Base-by-base conservation (phyloP, 2,888 invertebrate genomes). In the Machimus rusticus region DNA sequence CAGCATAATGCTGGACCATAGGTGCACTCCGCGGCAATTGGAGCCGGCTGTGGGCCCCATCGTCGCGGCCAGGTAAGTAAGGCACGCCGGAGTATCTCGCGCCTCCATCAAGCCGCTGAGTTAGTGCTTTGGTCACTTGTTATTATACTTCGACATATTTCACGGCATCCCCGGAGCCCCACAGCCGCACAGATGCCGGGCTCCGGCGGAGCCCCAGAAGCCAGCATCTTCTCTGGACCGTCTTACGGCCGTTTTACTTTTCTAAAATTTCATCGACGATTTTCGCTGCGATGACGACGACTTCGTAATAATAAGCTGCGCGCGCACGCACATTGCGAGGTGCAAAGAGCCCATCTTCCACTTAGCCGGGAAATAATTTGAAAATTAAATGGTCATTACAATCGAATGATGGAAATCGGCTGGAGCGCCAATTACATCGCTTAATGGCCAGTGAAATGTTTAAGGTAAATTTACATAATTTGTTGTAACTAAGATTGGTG, bases 401-500 rank as follows among this genome's bases (percentile, higher is more conserved):
- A 85, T 85, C 74, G 85, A 85, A 46, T 74, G 46, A 74, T 85
- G 74, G 46, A 85, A 85, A 74, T 84, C 74, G 46, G 43, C 16
- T 74, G 14, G 23, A 23, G 43, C 43, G 74, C 74, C 74, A 85
- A 85, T 85, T 85, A 85, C 85, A 28, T 31, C 74, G 57, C 34
- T 74, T 85, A 85, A 85, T 85, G 85, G 85, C 43, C 85, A 74
- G 74, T 85, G 46, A 85, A 85, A 85, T 85, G 85, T 74, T 85
- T 85, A 46, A 85, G 31, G 74, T 85, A 19, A 85, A 85, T 85
- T 85, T 85, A 85, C 85, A 85, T 85, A 85, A 85, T 85, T 85
- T 74, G 74, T 9, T 74, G 46, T 46, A 85, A 85, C 85, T n/a
- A 84, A 85, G 37, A 46, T 14, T 14, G 28, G 74, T 28, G 14